These are phyloP conservation scores for Rynchops niger DNA, from an alignment of 2,113 vertebrate genomes.

Conservation along the genomic window DNA sequence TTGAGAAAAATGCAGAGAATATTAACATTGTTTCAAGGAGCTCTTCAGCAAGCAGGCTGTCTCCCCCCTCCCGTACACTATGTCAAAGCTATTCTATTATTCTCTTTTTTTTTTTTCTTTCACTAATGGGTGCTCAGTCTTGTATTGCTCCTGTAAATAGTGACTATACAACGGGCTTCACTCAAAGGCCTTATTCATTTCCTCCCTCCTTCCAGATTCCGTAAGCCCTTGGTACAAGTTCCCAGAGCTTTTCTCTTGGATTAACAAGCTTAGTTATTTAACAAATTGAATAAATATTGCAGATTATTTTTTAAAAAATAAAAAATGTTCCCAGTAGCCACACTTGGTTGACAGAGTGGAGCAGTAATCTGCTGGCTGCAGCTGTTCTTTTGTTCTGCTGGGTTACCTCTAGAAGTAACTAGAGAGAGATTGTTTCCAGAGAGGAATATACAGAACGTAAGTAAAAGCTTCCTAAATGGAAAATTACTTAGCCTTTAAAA, in stretches of 20 bases:
- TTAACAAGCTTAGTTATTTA: background rate
- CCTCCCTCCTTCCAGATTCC: background rate
- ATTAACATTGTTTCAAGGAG: background rate
- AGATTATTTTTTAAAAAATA: background rate
- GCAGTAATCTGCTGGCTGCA: background rate
- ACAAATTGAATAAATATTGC: background rate
- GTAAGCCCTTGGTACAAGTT: background rate
- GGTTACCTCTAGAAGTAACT: background rate
- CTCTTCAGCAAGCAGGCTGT: background rate
- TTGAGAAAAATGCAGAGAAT: background rate
- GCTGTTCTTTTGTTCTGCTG: background rate
- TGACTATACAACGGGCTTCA: background rate
- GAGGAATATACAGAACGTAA: background rate
- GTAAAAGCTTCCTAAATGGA: slow-evolving; percentile 5
- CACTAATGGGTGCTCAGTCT: background rate
- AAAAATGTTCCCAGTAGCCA: background rate
- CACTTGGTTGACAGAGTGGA: background rate
- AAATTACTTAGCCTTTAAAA: slow-evolving; percentile 25
- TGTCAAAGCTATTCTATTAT: background rate
- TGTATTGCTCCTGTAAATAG: background rate
- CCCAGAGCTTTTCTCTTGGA: background rate
- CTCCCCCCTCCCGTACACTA: background rate
- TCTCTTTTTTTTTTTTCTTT: background rate
- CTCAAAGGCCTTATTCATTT: background rate
- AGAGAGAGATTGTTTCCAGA: background rate